Base-by-base conservation (phyloP, 2,113 vertebrate genomes). In the Bambusicola thoracicus region DNA sequence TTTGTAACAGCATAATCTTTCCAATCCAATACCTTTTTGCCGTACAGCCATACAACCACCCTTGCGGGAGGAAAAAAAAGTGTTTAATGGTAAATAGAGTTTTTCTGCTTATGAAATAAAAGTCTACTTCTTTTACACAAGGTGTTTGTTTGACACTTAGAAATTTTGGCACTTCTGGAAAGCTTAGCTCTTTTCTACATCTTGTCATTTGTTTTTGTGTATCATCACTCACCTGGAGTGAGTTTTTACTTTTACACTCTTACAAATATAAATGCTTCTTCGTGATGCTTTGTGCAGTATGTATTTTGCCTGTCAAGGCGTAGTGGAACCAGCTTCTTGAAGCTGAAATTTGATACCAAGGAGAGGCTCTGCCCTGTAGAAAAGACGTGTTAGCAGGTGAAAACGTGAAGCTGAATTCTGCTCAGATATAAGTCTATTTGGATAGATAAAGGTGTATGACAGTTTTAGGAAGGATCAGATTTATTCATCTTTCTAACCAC, bases 401-500 rank as follows among this genome's bases (percentile, higher is more conserved):
- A 96, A 96, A 97, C 92, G 87, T 77, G 90, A 93, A 94, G 56
- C 74, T 84, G 48, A 76, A 90, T 89, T 91, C 86, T 75, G 34
- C 84, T 97, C 93, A 93, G 85, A 95, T 95, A 87, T 65, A 19
- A 32, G 5, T 94, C 62, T 95, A 6, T 95, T 92, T 92, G 81
- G 40, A 44, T 40, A 87, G 82, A 70, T 90, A 83, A 84, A 87
- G 56, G 13, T 75, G 8, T 91, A 27, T 96, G 92, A 96, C 91
- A 89, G 32, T 81, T 51, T 86, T 78, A 86, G 70, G 70, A 95
- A 96, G 89, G 76, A 48, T 78, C 83, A 77, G 6, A 79, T 93
- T 86, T 93, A 85, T 14, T 5, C 11, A 4, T 78, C 13, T 10
- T 90, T 90, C 40, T 66, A 83, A 41, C 65, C 84, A 46, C 17